Percentiles rank a stretch among this genome's conserved stretches.
Evolutionary conservation across 1,140 invertebrate species (phyloP).

Genomic region (Pomacea maculata): DNA sequence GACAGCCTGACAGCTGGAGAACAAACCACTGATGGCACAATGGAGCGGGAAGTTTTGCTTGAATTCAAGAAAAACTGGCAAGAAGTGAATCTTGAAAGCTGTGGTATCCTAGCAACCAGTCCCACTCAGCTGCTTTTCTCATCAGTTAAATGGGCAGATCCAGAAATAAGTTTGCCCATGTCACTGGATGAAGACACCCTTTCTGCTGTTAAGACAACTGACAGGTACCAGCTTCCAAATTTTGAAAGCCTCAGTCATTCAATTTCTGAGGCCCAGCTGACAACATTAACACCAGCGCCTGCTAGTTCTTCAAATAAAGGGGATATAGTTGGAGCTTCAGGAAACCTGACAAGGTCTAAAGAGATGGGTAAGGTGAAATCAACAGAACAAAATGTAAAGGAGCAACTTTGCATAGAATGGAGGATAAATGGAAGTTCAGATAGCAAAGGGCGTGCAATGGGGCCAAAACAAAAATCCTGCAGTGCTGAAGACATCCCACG

Average conservation of each 20-base stretch:
- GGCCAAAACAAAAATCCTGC: conserved; percentile 4
- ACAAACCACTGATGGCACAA: no score
- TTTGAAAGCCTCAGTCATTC: background rate
- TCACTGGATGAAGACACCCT: conserved; percentile 10
- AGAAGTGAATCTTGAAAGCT: conserved; percentile 50
- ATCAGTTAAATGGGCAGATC: conserved; percentile 26
- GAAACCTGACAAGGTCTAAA: background rate
- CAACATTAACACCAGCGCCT: background rate
- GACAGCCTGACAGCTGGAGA: no score
- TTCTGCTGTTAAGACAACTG: conserved; percentile 2
- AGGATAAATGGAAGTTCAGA: no score
- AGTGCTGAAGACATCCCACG: conserved; percentile 7
- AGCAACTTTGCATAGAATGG: no score
- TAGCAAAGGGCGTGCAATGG: background rate
- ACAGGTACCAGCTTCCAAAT: background rate
- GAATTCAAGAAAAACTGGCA: conserved; percentile 22
- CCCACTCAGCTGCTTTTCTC: conserved; percentile 37
- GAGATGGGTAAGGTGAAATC: no score
- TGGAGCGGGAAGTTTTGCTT: background rate
- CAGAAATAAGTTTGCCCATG: conserved; percentile 10
- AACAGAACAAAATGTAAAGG: no score
- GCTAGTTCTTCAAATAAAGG: background rate
- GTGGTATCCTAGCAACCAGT: conserved; percentile 52
- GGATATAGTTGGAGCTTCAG: background rate
- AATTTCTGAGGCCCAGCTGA: background rate